Evolutionary conservation across 2,113 vertebrate genomes (phyloP), one percentile per base, ranked within the genome.

Genomic region (Microcebus jonahi): DNA sequence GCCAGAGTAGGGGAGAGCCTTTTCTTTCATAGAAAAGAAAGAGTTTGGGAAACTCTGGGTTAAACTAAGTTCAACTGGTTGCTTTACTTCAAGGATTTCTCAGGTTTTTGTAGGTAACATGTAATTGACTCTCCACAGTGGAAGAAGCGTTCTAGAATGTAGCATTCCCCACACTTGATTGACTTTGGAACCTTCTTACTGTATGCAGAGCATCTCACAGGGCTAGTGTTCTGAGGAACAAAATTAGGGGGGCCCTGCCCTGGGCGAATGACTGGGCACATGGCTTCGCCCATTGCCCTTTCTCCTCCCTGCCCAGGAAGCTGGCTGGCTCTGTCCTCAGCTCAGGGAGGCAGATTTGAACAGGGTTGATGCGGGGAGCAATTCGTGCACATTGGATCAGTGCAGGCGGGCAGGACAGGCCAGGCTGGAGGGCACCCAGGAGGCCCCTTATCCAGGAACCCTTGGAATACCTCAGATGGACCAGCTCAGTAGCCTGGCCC

Each of bases 1-100:
- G 8, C 3, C 4, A 34, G 31, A 31, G 7, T 5, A 0, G 29
- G 12, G 2, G 3, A 20, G 10, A 2, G 2, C 70, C 15, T 57
- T 86, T 53, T 67, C 20, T 59, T 65, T 70, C 27, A 42, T 15
- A 81, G 23, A 70, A 88, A 92, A 83, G 6, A 87, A 90, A 86
- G 5, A 12, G 2, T 80, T n/a, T 13, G 21, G 57, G 53, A 93
- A 94, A 88, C 17, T 39, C 53, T 75, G 34, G 29, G 39, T 59
- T 95, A 79, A 89, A 34, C 68, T 31, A 71, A 91, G 29, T 59
- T 65, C 73, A 79, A 85, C 6, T 29, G 29, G 25, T 42, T 83
- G 25, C 45, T 85, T 94, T 63, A 50, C 50, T 80, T 75, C 31
- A 57, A 79, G 12, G 14, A 57, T 73, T 82, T 73, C 83, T 70